Conservation (phyloP, 35 echinoderm and acorn worm genomes). For the Amphiura filiformis region DNA sequence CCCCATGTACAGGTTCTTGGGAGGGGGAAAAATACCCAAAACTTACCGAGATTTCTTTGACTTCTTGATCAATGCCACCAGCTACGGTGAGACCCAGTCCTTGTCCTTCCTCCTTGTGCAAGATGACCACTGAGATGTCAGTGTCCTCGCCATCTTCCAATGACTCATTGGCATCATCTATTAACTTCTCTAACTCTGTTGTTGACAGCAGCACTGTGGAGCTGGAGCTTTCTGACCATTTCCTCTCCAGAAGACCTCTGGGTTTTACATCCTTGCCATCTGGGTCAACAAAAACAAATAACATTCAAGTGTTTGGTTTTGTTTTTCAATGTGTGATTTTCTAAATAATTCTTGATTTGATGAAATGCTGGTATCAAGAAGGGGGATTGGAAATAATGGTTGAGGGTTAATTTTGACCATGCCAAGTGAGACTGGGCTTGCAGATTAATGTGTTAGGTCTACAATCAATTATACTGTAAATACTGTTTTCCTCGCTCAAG, state of each 20-base stretch:
- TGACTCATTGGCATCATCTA: constrained; percentile 95
- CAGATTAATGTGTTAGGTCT: too few species aligned
- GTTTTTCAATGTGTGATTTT: too few species aligned
- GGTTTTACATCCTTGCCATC: constrained; percentile 21
- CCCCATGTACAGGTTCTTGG: too few species aligned
- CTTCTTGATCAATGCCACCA: constrained; percentile 77
- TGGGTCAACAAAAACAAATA: not conserved
- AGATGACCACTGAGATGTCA: constrained; percentile 69
- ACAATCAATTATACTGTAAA: too few species aligned
- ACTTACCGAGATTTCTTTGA: constrained; percentile 89
- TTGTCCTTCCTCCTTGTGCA: constrained; percentile 89
- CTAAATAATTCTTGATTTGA: too few species aligned
- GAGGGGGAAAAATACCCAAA: too few species aligned
- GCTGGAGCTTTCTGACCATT: constrained; percentile 88
- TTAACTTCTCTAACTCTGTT: constrained; percentile 80
- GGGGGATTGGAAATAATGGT: too few species aligned
- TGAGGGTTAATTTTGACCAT: too few species aligned
- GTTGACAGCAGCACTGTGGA: constrained; percentile 89
- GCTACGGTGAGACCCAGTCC: constrained; percentile 90
- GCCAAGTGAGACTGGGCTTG: too few species aligned
- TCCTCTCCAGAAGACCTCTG: constrained; percentile 65
- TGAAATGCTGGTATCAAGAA: too few species aligned
- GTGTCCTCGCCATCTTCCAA: constrained; percentile 83
- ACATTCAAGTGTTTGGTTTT: too few species aligned
- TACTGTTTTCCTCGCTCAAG: too few species aligned